These are phyloP conservation scores for Holothuria glaberrima DNA, from an alignment of 35 echinoderm and acorn worm species.

Conservation along the genomic window DNA sequence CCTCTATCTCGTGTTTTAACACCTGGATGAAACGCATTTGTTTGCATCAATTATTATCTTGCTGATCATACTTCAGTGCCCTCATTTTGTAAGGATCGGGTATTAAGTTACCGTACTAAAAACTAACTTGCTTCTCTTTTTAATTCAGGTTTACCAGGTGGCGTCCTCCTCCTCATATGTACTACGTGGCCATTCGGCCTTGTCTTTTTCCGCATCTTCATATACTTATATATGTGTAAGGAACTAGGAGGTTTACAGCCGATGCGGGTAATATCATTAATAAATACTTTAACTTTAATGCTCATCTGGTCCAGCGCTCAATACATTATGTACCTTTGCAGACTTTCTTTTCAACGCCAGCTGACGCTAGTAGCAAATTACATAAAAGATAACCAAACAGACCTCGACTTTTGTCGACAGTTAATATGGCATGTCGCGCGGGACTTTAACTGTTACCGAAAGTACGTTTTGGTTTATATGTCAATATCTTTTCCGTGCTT, in stretches of 20 bases:
- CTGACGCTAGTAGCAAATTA: background rate
- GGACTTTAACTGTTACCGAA: slow-evolving; percentile 38
- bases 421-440: slow-evolving; percentile 11
- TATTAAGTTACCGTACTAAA: background rate
- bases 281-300: background rate
- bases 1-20: too few species aligned
- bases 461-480: slow-evolving; percentile 20
- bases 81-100: too few species aligned
- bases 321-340: slow-evolving; percentile 5
- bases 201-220: background rate
- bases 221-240: background rate
- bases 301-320: slow-evolving; percentile 8
- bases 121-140: background rate
- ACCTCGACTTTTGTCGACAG: slow-evolving; percentile 21
- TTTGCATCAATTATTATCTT: too few species aligned
- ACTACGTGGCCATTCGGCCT: background rate
- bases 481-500: background rate
- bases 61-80: too few species aligned
- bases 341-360: slow-evolving; percentile 5
- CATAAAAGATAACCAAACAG: background rate
- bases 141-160: slow-evolving; percentile 4
- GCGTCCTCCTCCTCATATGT: background rate
- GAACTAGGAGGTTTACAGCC: too few species aligned
- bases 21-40: too few species aligned
- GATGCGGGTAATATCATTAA: background rate